A percentile compares a stretch with the other conserved stretches of the same genome.
Evolutionary conservation across 2,797 vertebrate species (phyloP).

Genomic region (Sebastes aleutianus): DNA sequence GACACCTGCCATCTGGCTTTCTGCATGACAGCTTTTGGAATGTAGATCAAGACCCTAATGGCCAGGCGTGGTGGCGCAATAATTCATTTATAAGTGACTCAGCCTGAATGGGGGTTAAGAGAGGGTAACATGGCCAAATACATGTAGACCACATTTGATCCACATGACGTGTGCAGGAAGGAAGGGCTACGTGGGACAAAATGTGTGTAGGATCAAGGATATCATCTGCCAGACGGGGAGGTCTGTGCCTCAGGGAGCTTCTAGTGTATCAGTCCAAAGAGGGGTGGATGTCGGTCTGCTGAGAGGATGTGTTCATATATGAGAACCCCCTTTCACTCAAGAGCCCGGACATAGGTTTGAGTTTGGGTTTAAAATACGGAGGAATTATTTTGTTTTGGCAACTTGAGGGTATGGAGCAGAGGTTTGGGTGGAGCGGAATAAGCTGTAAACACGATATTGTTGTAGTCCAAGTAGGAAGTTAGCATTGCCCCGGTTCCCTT

Average conservation of each 20-base stretch:
- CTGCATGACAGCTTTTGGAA: conserved; percentile 1
- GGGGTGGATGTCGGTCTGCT: not conserved
- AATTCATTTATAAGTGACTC: conserved; percentile 56
- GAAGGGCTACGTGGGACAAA: not conserved
- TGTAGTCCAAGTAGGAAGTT: no score
- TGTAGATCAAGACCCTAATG: not conserved
- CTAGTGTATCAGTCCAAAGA: not conserved
- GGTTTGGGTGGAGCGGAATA: not conserved
- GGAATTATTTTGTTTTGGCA: no score
- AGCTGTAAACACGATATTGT: no score
- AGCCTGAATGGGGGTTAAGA: not conserved
- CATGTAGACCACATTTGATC: conserved; percentile 46
- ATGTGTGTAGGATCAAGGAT: conserved; percentile 4
- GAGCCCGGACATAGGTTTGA: not conserved
- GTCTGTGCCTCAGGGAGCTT: conserved; percentile 10
- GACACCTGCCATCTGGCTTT: conserved; percentile 34
- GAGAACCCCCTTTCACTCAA: not conserved
- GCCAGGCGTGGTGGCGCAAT: conserved; percentile 9
- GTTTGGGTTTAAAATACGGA: not conserved
- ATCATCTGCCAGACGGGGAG: conserved; percentile 18
- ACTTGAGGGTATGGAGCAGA: no score
- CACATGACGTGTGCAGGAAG: not conserved
- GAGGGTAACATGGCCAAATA: conserved; percentile 31
- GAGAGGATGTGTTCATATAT: not conserved
- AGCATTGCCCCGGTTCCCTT: no score